Conservation (phyloP, 2,888 invertebrate species). For the Drymonia ruficornis region DNA sequence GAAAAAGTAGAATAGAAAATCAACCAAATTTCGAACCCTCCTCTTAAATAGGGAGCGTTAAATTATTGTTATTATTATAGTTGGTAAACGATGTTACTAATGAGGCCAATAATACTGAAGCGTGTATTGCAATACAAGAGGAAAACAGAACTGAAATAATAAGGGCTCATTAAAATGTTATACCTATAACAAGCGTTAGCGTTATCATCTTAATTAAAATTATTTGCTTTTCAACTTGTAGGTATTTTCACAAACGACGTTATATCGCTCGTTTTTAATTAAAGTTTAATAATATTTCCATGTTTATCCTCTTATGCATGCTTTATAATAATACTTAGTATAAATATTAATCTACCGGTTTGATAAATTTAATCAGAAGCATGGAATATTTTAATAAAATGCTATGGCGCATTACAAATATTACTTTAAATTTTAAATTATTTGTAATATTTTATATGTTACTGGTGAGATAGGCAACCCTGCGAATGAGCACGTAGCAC, state of each 20-base stretch:
- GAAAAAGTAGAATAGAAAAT: too few species aligned
- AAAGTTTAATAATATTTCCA: neutral
- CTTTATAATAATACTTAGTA: too few species aligned
- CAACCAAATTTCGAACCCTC: too few species aligned
- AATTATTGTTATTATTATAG: too few species aligned
- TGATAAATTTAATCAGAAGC: too few species aligned
- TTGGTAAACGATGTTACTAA: neutral
- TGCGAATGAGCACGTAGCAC: constrained; percentile 29
- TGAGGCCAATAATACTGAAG: neutral
- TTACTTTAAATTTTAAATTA: too few species aligned
- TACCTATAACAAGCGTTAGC: neutral
- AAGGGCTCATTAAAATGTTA: neutral
- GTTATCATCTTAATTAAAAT: constrained; percentile 7
- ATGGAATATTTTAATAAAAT: too few species aligned
- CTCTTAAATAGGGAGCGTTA: too few species aligned
- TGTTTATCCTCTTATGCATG: neutral
- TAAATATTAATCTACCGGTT: too few species aligned
- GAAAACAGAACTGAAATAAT: neutral
- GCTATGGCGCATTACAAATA: too few species aligned
- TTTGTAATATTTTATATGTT: too few species aligned
- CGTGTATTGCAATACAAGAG: neutral
- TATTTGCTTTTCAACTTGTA: constrained; percentile 5
- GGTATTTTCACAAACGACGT: constrained; percentile 11
- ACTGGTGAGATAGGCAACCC: constrained; percentile 19
- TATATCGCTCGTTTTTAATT: constrained; percentile 2